Conservation (phyloP, 2,113 vertebrate genomes). For the Siniperca knerii region DNA sequence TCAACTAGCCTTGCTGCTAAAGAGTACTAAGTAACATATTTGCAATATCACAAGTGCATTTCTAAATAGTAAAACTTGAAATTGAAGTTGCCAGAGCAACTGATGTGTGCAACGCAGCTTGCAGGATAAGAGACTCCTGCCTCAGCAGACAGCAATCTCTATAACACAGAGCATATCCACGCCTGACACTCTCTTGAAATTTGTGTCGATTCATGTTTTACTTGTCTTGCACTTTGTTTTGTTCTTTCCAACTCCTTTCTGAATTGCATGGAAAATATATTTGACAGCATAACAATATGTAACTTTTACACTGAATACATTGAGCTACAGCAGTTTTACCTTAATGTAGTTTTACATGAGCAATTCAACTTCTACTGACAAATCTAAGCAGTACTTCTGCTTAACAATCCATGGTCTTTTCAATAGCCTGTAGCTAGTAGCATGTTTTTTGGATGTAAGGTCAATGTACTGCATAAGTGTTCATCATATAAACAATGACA, state of each 20-base stretch:
- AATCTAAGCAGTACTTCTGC: neutral
- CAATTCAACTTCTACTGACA: neutral
- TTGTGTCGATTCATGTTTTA: slow-evolving; percentile 28
- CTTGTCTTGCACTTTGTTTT: neutral
- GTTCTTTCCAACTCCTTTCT: neutral
- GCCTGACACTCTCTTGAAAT: slow-evolving; percentile 12
- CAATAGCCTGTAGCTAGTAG: slow-evolving; percentile 25
- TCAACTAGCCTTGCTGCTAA: neutral
- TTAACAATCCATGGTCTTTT: slow-evolving; percentile 25
- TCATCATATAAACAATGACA: slow-evolving; percentile 54
- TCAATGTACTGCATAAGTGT: slow-evolving; percentile 13
- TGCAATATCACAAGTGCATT: neutral
- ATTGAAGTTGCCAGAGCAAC: slow-evolving; percentile 4
- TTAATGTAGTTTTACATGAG: neutral
- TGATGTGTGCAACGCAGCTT: slow-evolving; percentile 12
- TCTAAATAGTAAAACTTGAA: neutral
- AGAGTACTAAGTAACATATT: neutral
- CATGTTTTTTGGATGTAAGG: slow-evolving; percentile 42
- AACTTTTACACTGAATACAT: neutral
- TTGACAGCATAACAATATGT: neutral
- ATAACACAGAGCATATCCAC: neutral
- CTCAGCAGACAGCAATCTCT: slow-evolving; percentile 26
- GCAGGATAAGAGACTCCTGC: slow-evolving; percentile 14
- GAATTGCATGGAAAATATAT: neutral
- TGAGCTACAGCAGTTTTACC: neutral